Base-by-base conservation (phyloP, 2,888 invertebrate genomes). In the Venustoraphidia nigricollis region DNA sequence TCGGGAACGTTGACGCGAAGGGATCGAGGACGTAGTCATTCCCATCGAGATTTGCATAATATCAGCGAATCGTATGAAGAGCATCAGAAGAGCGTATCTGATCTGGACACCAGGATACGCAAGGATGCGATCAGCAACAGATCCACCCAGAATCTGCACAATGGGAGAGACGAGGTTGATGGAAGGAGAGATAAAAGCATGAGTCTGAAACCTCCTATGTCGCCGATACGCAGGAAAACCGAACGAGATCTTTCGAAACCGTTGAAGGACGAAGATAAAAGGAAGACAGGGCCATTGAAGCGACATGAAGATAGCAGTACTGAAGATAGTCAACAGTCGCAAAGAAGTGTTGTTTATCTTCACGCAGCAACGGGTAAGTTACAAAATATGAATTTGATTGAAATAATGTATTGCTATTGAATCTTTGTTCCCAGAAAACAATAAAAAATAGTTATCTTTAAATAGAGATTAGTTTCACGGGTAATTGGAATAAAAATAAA, bases 301-400 rank as follows among this genome's bases (percentile, higher is more conserved):
- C 69, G 66, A 5, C 68, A 72, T 14, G 70, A 73, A 1, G 79
- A 77, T 56, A 78, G 78, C 62, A 83, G 83, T 56, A 82, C 83
- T 0, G 83, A 83, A 59, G 83, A 83, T 0, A 87, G 87, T 60
- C 81, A 85, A 57, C 84, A 84, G 59, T 86, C 86, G 48, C 87
- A 87, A 62, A 75, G 85, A 59, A 87, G 87, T 60, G 81, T 88
- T 14, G 88, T 89, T 14, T 89, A 86, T 61, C 70, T 89, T 46
- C 89, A 89, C 60, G 88, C 88, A 46, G 86, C 88, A 44, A 87
- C 88, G 55, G 81, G 83, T 82, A 66, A 56, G 48, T 52, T 27
- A 5, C 27, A 27, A 6, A 27, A 27, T 27, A 27, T 6, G 6
- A 27, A 27, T 41, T 13, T 14, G n/a, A 37, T 35, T n/a, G n/a